Conservation (phyloP, 1,140 invertebrate species). For the Atta texana region DNA sequence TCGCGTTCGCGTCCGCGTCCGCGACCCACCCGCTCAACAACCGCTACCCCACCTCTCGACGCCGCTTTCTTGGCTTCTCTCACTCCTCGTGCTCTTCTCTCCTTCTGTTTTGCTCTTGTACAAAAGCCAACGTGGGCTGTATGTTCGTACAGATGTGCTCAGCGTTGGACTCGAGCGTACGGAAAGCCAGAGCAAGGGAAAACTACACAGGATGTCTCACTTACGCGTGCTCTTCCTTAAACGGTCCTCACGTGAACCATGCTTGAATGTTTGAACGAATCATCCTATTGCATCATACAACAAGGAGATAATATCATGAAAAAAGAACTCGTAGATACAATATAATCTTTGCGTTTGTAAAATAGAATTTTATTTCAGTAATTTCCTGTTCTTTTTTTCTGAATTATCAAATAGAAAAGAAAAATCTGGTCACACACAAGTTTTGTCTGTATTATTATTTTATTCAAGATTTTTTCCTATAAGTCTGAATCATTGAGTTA, state of each 20-base stretch:
- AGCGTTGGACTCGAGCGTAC: slow-evolving; percentile 64
- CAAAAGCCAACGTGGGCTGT: slow-evolving; percentile 74
- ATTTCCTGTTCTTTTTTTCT: neutral
- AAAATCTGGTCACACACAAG: neutral
- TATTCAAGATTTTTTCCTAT: neutral
- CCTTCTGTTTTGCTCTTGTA: slow-evolving; percentile 74
- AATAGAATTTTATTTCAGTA: neutral
- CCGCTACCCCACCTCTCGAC: slow-evolving; percentile 68
- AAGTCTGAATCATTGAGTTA: neutral
- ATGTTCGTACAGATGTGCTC: slow-evolving; percentile 70
- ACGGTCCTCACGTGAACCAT: neutral
- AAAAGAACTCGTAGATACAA: neutral
- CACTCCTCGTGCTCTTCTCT: slow-evolving; percentile 60
- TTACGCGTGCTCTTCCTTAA: neutral
- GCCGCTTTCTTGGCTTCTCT: slow-evolving; percentile 74
- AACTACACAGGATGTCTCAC: neutral
- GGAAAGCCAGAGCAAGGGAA: slow-evolving; percentile 47
- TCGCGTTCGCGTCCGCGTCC: slow-evolving; percentile 11
- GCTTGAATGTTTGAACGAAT: neutral
- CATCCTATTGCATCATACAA: neutral
- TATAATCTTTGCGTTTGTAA: neutral
- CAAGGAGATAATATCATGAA: neutral
- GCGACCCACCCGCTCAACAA: slow-evolving; percentile 63
- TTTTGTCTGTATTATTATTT: neutral
- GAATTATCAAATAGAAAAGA: neutral